These are phyloP conservation scores for Microctenopoma steveboyesi DNA, from an alignment of 2,797 vertebrate genomes.

Conservation along the genomic window DNA sequence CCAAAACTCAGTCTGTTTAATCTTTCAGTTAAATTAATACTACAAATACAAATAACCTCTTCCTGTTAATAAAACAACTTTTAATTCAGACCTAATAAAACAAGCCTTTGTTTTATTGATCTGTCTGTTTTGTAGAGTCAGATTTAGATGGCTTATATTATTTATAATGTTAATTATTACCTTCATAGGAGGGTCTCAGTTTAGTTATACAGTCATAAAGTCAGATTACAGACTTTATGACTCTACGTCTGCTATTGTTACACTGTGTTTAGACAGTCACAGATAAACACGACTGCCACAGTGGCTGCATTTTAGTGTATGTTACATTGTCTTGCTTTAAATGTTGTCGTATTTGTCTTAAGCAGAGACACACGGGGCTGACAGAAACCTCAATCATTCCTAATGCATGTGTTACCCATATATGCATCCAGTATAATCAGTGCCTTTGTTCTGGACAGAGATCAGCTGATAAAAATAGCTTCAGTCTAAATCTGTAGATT, in stretches of 20 bases:
- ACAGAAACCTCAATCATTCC: conserved; percentile 6
- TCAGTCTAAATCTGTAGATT: conserved; percentile 29
- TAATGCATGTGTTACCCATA: conserved; percentile 26
- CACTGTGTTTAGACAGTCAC: too few species aligned
- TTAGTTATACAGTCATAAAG: not conserved
- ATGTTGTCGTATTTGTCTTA: not conserved
- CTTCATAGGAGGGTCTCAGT: not conserved
- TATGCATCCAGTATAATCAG: conserved; percentile 6
- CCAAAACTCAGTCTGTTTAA: too few species aligned
- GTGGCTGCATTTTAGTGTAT: not conserved
- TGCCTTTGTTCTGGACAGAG: conserved; percentile 28
- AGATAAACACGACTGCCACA: not conserved
- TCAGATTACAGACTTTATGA: not conserved
- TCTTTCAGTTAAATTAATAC: too few species aligned
- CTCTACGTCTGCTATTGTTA: not conserved
- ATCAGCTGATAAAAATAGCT: conserved; percentile 53
- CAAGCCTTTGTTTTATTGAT: not conserved
- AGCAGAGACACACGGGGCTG: not conserved
- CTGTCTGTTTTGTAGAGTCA: too few species aligned
- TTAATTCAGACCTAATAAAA: too few species aligned
- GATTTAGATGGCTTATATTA: not conserved
- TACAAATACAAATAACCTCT: too few species aligned
- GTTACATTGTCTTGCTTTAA: not conserved
- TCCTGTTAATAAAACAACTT: too few species aligned
- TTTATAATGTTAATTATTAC: too few species aligned